Percentiles rank a stretch among this genome's conserved stretches.
These are phyloP conservation scores for Actinia equina DNA, from an alignment of 64 coral and sea anemone genomes.

Conservation along the genomic window DNA sequence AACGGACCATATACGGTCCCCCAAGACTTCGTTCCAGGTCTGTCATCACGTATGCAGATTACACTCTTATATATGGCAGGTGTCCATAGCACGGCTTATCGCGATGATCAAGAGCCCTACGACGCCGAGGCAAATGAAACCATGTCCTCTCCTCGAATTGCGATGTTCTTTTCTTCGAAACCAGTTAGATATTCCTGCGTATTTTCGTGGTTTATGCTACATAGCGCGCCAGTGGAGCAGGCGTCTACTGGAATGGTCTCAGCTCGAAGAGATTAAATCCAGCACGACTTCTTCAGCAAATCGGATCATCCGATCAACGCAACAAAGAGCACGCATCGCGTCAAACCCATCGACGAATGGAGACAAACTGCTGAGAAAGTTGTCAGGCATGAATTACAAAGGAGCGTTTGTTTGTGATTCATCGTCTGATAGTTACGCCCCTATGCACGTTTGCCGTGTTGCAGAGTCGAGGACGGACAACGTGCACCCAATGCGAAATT, in stretches of 20 bases:
- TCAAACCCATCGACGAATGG: neutral
- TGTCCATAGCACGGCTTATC: constrained; percentile 5
- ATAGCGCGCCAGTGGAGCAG: neutral
- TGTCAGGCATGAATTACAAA: constrained; percentile 34
- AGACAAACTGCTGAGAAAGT: neutral
- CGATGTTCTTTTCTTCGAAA: neutral
- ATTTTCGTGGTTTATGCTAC: neutral
- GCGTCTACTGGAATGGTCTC: neutral
- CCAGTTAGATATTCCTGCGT: neutral
- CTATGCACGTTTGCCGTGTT: neutral
- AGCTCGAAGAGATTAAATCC: neutral
- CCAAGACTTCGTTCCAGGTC: constrained; percentile 10
- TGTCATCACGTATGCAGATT: neutral
- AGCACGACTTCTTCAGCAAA: constrained; percentile 17
- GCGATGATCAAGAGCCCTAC: neutral
- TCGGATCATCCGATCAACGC: neutral
- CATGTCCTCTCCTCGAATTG: neutral
- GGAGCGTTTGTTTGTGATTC: constrained; percentile 1
- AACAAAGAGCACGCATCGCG: neutral
- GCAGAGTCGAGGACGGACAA: neutral
- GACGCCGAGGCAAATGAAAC: no score
- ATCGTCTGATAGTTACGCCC: neutral
- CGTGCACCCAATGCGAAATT: constrained; percentile 27
- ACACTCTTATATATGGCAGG: constrained; percentile 18
- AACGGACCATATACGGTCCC: neutral